phyloP scores from a whole-genome alignment of 2,797 vertebrate genomes.

The Alauda arvensis region DNA sequence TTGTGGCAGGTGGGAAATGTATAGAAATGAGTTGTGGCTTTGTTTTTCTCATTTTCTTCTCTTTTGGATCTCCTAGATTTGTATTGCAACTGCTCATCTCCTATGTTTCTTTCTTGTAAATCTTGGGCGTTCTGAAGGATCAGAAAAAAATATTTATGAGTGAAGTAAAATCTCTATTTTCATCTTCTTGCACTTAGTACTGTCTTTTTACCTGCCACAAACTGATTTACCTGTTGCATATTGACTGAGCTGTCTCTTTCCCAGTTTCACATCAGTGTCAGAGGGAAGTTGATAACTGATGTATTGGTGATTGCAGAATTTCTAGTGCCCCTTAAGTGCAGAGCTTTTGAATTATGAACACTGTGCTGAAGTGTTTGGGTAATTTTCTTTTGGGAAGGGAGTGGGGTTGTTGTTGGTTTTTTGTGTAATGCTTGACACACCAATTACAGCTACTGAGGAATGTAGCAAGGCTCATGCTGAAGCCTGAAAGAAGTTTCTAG shows the following conservation, averaged over 20 bases:
- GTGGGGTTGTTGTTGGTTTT: neutral
- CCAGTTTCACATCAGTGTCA: neutral
- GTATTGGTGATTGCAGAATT: neutral
- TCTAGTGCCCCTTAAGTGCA: neutral
- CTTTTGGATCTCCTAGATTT: neutral
- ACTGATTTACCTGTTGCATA: neutral
- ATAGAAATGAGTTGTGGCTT: neutral
- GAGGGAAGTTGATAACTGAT: neutral
- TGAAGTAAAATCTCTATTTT: conserved; percentile 6
- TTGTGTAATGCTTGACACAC: neutral
- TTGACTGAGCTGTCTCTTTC: neutral
- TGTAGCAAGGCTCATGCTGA: neutral
- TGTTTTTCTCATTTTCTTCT: neutral
- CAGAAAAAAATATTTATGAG: neutral
- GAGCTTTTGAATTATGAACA: neutral
- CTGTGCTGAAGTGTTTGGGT: neutral
- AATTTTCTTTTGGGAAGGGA: neutral
- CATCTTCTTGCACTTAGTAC: neutral
- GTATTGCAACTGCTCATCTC: neutral
- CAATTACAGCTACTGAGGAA: neutral
- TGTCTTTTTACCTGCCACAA: neutral
- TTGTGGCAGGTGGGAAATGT: neutral
- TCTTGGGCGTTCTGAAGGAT: neutral
- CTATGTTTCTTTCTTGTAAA: neutral
- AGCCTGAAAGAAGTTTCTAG: neutral